Percentiles rank a stretch among this genome's conserved stretches.
phyloP scores from a whole-genome alignment of 2,888 invertebrate species.

The Microplitis deprimator region DNA sequence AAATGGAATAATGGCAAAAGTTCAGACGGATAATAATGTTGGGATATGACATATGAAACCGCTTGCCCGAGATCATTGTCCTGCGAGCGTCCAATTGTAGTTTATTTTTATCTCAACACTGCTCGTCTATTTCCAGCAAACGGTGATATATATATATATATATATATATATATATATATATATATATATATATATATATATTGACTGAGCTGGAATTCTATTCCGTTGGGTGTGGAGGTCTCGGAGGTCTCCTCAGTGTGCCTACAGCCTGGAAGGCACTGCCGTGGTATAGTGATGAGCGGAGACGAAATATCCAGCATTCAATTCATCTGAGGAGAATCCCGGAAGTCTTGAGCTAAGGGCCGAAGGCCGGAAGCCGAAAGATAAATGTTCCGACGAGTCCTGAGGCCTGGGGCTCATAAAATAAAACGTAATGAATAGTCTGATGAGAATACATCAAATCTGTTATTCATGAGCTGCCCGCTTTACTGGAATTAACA shows the following conservation, averaged over 20 bases:
- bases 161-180: not conserved
- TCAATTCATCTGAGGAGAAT: slow-evolving; percentile 10
- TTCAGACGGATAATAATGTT: not conserved
- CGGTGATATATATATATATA: not conserved
- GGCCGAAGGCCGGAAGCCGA: not conserved
- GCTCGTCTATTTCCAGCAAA: too few species aligned
- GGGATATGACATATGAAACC: not conserved
- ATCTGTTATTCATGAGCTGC: slow-evolving; percentile 29
- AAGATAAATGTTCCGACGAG: slow-evolving; percentile 21
- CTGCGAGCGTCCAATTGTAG: not conserved
- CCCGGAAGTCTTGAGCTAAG: slow-evolving; percentile 19
- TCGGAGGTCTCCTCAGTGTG: not conserved
- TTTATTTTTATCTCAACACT: slow-evolving; percentile 9
- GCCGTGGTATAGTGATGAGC: not conserved
- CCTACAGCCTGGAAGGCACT: not conserved
- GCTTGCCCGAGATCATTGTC: slow-evolving; percentile 7
- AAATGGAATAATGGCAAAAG: not conserved
- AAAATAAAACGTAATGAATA: slow-evolving; percentile 25
- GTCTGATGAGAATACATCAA: slow-evolving; percentile 20
- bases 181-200: not conserved
- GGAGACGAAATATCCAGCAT: slow-evolving; percentile 29
- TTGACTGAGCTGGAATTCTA: not conserved
- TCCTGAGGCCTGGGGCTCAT: not conserved
- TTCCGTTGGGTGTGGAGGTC: not conserved
- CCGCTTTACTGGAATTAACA: slow-evolving; percentile 25